A percentile compares a stretch with the other conserved stretches of the same genome.
phyloP scores from a whole-genome alignment of 2,888 invertebrate genomes.

The Mimachlamys varia region DNA sequence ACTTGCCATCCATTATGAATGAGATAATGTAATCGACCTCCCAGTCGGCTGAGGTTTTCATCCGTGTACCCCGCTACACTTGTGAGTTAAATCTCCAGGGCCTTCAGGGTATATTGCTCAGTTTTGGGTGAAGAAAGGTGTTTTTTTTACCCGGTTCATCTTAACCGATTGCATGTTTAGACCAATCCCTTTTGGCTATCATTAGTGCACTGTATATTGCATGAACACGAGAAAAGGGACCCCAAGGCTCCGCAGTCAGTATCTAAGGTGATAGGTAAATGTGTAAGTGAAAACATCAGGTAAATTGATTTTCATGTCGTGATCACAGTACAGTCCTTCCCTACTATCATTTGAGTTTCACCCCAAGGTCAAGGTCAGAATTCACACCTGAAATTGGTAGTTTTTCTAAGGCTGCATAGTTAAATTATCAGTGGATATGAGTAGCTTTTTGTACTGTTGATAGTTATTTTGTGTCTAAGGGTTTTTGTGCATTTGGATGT shows the following conservation, averaged over 20 bases:
- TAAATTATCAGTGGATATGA: no score
- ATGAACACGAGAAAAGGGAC: neutral
- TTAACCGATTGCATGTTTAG: neutral
- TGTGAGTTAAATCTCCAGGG: neutral
- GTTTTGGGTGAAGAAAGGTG: neutral
- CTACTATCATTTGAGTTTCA: no score
- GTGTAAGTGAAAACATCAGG: neutral
- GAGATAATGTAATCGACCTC: neutral
- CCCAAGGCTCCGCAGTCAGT: neutral
- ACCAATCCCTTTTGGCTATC: neutral
- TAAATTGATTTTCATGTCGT: no score
- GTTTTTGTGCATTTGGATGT: no score
- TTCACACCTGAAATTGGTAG: no score
- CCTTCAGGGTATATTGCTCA: neutral
- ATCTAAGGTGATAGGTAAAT: neutral
- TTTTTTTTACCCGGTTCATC: neutral
- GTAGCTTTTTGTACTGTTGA: no score
- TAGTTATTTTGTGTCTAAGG: no score
- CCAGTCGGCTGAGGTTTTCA: neutral
- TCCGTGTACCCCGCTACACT: neutral
- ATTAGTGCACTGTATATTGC: neutral
- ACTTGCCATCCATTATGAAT: neutral
- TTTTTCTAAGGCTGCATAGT: no score
- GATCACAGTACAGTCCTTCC: no score
- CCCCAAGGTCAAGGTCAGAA: no score